A percentile compares a stretch with the other conserved stretches of the same genome.
Evolutionary conservation across 92 coral and sea anemone genomes (phyloP).

Genomic region (Meandrina meandrites): DNA sequence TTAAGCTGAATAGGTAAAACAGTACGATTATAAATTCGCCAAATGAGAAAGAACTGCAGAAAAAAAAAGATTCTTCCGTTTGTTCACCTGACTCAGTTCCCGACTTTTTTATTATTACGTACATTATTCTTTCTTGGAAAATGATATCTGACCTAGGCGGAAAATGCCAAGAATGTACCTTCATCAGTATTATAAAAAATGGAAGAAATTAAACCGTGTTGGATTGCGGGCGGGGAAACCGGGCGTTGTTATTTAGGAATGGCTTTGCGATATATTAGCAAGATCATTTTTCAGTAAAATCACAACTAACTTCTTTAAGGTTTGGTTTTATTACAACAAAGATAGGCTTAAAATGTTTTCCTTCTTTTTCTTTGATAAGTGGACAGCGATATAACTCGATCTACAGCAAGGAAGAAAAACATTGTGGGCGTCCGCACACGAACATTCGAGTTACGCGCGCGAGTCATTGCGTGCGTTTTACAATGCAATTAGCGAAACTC

Average conservation of each 20-base stretch:
- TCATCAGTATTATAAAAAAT: neutral
- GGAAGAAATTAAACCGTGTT: neutral
- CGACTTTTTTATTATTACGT: no score
- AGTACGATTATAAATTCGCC: no score
- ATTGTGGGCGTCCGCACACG: neutral
- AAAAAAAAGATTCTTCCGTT: no score
- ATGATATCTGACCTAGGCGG: neutral
- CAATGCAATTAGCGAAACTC: no score
- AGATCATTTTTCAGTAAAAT: no score
- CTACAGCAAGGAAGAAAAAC: neutral
- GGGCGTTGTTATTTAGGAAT: neutral
- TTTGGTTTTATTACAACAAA: neutral
- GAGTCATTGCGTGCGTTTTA: neutral
- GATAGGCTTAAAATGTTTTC: no score
- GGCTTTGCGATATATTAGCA: neutral
- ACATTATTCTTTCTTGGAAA: no score
- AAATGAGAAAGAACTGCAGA: no score
- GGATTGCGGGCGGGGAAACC: neutral
- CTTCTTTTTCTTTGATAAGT: no score
- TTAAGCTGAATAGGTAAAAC: no score
- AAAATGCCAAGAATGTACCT: neutral
- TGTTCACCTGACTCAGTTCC: no score
- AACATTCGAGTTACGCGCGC: constrained; percentile 2
- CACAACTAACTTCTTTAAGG: neutral
- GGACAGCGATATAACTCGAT: neutral